phyloP scores from a whole-genome alignment of 2,797 vertebrate genomes.

The Halcyon leucocephala region DNA sequence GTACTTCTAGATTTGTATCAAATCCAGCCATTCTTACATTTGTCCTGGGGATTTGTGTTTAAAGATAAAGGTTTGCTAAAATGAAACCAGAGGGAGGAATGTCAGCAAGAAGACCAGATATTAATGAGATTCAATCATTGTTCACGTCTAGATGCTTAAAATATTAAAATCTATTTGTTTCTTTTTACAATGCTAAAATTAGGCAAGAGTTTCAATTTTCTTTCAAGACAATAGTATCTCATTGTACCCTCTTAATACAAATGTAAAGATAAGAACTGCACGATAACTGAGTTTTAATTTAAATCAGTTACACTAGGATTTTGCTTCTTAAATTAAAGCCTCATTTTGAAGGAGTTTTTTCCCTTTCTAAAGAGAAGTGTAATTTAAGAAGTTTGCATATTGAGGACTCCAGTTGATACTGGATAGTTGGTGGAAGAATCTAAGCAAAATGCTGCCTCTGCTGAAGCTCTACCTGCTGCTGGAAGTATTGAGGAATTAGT shows the following conservation, averaged over 20 bases:
- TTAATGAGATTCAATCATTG: not conserved
- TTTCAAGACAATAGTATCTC: not conserved
- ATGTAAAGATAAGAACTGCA: slow-evolving; percentile 2
- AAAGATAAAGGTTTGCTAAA: slow-evolving; percentile 12
- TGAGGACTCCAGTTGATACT: not conserved
- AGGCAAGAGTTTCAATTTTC: not conserved
- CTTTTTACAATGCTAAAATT: not conserved
- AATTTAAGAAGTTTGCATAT: not conserved
- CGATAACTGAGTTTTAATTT: not conserved
- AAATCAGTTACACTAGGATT: not conserved
- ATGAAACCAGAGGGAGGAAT: not conserved
- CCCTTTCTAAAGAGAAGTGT: not conserved
- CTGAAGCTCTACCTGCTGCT: not conserved
- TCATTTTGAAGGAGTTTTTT: not conserved
- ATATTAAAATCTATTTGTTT: slow-evolving; percentile 6
- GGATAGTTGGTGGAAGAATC: not conserved
- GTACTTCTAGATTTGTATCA: slow-evolving; percentile 9
- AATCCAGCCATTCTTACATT: not conserved
- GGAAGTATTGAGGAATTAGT: not conserved
- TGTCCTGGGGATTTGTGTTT: not conserved
- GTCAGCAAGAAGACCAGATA: not conserved
- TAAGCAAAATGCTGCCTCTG: not conserved
- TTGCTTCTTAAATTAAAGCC: not conserved
- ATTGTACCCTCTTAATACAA: not conserved
- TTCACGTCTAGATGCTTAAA: not conserved